Percentiles rank a stretch among this genome's conserved stretches.
phyloP scores from a whole-genome alignment of 23 tunicate species.

The Corella eumyota region DNA sequence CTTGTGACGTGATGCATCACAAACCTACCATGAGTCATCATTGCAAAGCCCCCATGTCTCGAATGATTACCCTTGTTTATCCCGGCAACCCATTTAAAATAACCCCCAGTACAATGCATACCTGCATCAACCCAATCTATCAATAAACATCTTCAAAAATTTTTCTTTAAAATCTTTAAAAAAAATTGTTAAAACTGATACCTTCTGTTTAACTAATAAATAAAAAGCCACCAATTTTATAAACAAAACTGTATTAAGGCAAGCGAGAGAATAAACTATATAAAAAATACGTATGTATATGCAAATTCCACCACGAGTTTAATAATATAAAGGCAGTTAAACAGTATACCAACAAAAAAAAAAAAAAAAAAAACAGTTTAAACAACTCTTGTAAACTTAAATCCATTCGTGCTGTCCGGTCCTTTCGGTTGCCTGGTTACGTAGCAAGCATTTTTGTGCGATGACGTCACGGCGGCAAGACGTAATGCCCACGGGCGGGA shows the following conservation, averaged over 20 bases:
- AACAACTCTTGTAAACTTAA: not conserved
- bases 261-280: no score
- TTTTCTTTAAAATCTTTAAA: no score
- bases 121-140: slow-evolving; percentile 24
- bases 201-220: no score
- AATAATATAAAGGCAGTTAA: no score
- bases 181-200: no score
- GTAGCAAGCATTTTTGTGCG: not conserved
- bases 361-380: no score
- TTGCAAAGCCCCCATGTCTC: slow-evolving; percentile 28
- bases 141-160: slow-evolving; percentile 1
- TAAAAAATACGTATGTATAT: no score
- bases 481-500: slow-evolving; percentile 8
- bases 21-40: slow-evolving; percentile 4
- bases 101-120: slow-evolving; percentile 26
- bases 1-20: slow-evolving; percentile 26
- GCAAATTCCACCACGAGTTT: no score
- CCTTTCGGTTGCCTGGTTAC: slow-evolving; percentile 52
- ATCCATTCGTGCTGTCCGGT: slow-evolving; percentile 21
- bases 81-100: slow-evolving; percentile 40
- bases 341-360: no score
- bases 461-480: not conserved
- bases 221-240: no score
- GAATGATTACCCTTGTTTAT: slow-evolving; percentile 43
- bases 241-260: no score